Conservation (phyloP, 2,113 vertebrate species). For the Psilopsiagon aurifrons region DNA sequence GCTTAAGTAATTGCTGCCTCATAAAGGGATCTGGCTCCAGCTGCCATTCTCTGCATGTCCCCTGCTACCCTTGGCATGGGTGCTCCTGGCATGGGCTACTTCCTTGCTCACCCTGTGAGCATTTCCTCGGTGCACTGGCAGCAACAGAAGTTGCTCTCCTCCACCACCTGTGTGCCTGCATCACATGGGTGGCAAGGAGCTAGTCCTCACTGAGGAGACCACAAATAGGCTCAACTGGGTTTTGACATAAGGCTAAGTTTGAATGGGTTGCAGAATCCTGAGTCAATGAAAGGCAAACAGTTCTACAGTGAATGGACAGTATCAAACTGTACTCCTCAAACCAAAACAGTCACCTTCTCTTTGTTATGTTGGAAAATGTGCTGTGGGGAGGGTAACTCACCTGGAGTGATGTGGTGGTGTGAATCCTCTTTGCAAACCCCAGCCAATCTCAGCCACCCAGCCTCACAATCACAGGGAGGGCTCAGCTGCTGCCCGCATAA, state of each 20-base stretch:
- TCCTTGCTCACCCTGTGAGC: accelerated
- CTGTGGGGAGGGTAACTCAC: not conserved
- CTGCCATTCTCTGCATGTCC: not conserved
- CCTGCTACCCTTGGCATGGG: not conserved
- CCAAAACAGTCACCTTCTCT: not conserved
- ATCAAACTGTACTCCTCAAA: not conserved
- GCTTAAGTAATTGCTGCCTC: not conserved
- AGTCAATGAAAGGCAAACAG: not conserved
- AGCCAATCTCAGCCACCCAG: too few relatives aligned
- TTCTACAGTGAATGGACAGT: accelerated
- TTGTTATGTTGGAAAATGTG: not conserved
- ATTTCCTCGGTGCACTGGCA: not conserved
- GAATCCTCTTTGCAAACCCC: not conserved
- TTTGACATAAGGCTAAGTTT: not conserved
- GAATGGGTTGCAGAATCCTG: not conserved
- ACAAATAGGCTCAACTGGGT: not conserved
- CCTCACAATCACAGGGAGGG: not conserved
- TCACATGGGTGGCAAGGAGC: not conserved
- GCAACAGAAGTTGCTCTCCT: not conserved
- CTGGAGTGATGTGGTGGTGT: not conserved
- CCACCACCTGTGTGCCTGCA: not conserved
- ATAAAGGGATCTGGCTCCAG: not conserved
- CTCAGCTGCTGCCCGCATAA: not conserved
- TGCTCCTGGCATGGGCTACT: not conserved
- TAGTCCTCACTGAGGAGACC: not conserved